Base-by-base conservation (phyloP, 2,888 invertebrate genomes). In the Andrena camellia region DNA sequence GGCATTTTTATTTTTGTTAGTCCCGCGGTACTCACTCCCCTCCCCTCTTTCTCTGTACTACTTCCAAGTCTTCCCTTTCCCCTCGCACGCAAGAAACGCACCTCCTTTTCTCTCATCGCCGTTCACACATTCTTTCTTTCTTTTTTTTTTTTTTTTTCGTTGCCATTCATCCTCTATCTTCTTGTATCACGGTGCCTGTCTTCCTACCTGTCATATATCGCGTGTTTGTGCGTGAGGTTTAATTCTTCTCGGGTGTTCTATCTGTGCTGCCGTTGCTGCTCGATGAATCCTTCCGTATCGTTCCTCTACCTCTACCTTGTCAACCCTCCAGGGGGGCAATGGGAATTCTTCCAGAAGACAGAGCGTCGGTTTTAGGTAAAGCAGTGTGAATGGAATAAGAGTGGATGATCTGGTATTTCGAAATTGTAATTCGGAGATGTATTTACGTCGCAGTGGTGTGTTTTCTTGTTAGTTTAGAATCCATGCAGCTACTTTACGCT, bases 1-100 rank as follows among this genome's bases (percentile, higher is more conserved):
- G 89, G 89, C 89, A 90, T 89, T 82, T 88, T 60, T 52, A 17
- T 69, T 76, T 66, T 62, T 71, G 73, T 81, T 82, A 85, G 81
- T 86, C 82, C 81, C 85, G 74, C 78, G 79, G 50, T 76, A 72
- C 66, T 81, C 62, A 71, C 60, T 31, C 31, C 74, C 26, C 60
- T 57, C 57, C 23, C 63, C 64, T 57, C 63, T 75, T 26, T 57
- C 64, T 60, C 17, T 42, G 42, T 1, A 4, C 17, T 42, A 42
- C 17, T 13, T 33, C 17, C 1, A 4, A 17, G 10, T 33, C 26
- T 23, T 33, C 17, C 23, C 10, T 33, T 35, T 26, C 8, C 29
- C 10, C 10, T 26, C 57, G 57, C 52, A 52, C 20, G 50, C 35
- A 2, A 63, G 29, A 48, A 33, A 33, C 20, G 2, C 57, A 13